Evolutionary conservation across 2,888 invertebrate genomes (phyloP).

Genomic region (Polydrusus pterygomalis): DNA sequence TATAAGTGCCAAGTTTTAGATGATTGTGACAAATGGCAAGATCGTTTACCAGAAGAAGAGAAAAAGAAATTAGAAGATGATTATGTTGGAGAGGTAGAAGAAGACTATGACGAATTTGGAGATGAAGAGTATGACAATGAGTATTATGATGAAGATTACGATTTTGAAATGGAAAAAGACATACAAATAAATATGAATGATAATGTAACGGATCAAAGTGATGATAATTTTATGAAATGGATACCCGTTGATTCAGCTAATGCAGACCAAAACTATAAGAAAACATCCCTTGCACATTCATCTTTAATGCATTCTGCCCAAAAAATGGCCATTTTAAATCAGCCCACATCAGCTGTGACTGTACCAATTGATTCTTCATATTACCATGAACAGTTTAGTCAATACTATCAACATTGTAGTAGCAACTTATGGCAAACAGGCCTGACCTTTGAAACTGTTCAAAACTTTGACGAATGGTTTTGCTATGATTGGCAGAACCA

Average conservation of each 20-base stretch:
- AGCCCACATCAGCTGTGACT: background rate
- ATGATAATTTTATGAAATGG: conserved; percentile 60
- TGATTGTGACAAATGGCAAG: conserved; percentile 60
- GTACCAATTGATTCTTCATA: background rate
- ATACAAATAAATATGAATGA: conserved; percentile 43
- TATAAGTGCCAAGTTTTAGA: conserved; percentile 63
- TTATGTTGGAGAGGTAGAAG: conserved; percentile 23
- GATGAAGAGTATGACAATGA: conserved; percentile 44
- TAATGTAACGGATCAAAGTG: conserved; percentile 14
- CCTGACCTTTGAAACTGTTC: conserved; percentile 63
- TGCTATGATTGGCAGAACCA: conserved; percentile 67
- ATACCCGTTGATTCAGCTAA: conserved; percentile 55
- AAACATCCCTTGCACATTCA: background rate
- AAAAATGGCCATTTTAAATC: conserved; percentile 5
- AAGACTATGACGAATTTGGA: conserved; percentile 36
- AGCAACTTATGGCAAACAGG: conserved; percentile 64
- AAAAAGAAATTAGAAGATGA: conserved; percentile 47
- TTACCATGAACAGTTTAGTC: conserved; percentile 57
- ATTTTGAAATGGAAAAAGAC: conserved; percentile 52
- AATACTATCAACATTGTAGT: conserved; percentile 65
- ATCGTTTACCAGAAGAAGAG: conserved; percentile 53
- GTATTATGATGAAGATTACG: conserved; percentile 56
- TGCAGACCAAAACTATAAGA: background rate
- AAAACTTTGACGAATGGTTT: conserved; percentile 67
- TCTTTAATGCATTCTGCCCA: background rate